phyloP scores from a whole-genome alignment of 2,113 vertebrate genomes.

The Rhombomys opimus region DNA sequence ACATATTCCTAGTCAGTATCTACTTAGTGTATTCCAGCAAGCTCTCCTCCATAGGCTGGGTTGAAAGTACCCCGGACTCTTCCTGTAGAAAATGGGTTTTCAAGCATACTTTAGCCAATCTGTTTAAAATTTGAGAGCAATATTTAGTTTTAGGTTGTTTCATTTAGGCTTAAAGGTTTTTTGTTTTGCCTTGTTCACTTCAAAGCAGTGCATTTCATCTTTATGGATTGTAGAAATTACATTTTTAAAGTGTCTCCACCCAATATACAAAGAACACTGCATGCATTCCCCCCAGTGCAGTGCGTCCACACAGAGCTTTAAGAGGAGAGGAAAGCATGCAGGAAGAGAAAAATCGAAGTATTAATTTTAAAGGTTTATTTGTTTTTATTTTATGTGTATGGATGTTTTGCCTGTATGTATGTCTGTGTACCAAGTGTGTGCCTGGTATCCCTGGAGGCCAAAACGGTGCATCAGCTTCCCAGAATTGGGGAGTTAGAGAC shows the following conservation, averaged over 20 bases:
- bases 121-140: constrained; percentile 59
- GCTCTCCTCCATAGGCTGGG: background rate
- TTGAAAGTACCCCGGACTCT: constrained; percentile 50
- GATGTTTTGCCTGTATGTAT: background rate
- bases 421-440: background rate
- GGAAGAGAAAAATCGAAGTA: background rate
- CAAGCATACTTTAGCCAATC: constrained; percentile 53
- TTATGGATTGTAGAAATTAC: background rate
- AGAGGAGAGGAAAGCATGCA: background rate
- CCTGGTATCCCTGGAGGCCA: background rate
- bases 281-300: background rate
- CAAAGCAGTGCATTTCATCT: constrained; percentile 4
- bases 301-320: background rate
- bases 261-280: background rate
- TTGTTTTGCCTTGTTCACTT: constrained; percentile 40
- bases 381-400: background rate
- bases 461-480: background rate
- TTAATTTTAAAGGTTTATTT: background rate
- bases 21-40: constrained; percentile 56
- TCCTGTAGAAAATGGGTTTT: constrained; percentile 60
- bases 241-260: background rate
- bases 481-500: background rate
- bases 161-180: constrained; percentile 33
- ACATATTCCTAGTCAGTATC: constrained; percentile 53
- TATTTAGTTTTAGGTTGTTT: constrained; percentile 58